Conservation (phyloP, 64 coral and sea anemone genomes). For the Cladopsammia gracilis region DNA sequence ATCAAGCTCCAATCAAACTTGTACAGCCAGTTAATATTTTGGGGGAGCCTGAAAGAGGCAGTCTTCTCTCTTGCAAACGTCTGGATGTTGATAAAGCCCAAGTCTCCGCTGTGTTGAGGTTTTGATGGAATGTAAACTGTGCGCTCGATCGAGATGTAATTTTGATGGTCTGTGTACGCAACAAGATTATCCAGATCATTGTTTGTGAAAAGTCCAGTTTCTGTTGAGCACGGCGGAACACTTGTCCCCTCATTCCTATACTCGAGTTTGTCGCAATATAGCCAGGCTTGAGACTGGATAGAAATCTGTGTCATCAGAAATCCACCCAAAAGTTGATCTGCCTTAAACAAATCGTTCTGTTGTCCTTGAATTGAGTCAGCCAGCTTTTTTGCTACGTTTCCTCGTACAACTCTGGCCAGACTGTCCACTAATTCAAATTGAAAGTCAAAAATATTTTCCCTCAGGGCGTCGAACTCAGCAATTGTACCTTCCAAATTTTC, state of each 20-base stretch:
- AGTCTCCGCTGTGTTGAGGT: slow-evolving; percentile 57
- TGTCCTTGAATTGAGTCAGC: slow-evolving; percentile 39
- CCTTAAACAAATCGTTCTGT: slow-evolving; percentile 32
- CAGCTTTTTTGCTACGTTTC: slow-evolving; percentile 49
- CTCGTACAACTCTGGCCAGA: slow-evolving; percentile 53
- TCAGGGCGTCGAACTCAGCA: slow-evolving; percentile 58
- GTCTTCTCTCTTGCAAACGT: slow-evolving; percentile 57
- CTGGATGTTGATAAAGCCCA: slow-evolving; percentile 63
- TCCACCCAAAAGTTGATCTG: slow-evolving; percentile 39
- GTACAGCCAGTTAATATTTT: slow-evolving; percentile 14
- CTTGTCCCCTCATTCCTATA: slow-evolving; percentile 46
- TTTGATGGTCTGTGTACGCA: slow-evolving; percentile 34
- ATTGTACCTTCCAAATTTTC: slow-evolving; percentile 74
- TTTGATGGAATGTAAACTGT: slow-evolving; percentile 71
- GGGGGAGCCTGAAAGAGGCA: slow-evolving; percentile 44
- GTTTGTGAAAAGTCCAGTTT: slow-evolving; percentile 46
- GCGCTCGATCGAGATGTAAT: slow-evolving; percentile 23
- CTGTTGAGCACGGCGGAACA: slow-evolving; percentile 38
- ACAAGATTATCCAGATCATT: slow-evolving; percentile 43
- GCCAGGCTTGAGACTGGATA: slow-evolving; percentile 60
- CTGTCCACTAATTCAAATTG: slow-evolving; percentile 72
- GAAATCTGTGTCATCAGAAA: slow-evolving; percentile 64
- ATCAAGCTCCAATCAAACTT: slow-evolving; percentile 33
- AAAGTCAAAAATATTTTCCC: slow-evolving; percentile 83
- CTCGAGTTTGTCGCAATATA: slow-evolving; percentile 71